Evolutionary conservation across 1,140 invertebrate species (phyloP).

Genomic region (Luehdorfia chinensis): DNA sequence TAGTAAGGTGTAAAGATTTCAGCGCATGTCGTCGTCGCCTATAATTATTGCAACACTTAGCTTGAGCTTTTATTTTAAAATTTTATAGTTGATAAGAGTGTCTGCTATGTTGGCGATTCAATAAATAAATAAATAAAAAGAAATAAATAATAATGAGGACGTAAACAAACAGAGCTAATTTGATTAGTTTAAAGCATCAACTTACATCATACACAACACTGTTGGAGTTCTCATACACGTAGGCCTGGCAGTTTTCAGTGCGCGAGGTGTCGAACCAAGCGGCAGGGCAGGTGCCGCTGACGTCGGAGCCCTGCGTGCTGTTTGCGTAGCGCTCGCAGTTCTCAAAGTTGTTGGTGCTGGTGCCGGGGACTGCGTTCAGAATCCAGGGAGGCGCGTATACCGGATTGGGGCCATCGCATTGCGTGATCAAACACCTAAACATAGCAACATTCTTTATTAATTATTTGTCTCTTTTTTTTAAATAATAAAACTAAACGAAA

Average conservation of each 20-base stretch:
- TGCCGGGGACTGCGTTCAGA: conserved; percentile 50
- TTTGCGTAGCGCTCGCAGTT: conserved; percentile 48
- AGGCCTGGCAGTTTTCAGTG: conserved; percentile 43
- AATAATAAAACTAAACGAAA: no score
- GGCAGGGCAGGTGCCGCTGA: conserved; percentile 39
- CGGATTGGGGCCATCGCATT: conserved; percentile 49
- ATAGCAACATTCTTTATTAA: not conserved
- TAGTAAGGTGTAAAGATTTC: no score
- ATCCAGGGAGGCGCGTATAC: conserved; percentile 52
- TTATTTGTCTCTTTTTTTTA: no score
- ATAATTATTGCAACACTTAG: no score
- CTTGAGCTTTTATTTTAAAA: no score
- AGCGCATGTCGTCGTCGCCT: no score
- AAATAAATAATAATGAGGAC: no score
- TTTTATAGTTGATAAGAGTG: no score
- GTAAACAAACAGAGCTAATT: no score
- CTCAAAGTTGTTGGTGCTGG: conserved; percentile 34
- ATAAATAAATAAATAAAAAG: no score
- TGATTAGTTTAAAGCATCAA: no score
- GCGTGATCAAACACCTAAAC: conserved; percentile 50
- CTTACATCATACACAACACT: conserved; percentile 69
- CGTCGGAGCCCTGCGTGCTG: conserved; percentile 17
- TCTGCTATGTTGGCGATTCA: no score
- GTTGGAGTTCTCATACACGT: conserved; percentile 52
- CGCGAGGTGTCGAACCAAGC: conserved; percentile 41